phyloP scores from a whole-genome alignment of 2,113 vertebrate species.

The Hippocampus mohnikei region DNA sequence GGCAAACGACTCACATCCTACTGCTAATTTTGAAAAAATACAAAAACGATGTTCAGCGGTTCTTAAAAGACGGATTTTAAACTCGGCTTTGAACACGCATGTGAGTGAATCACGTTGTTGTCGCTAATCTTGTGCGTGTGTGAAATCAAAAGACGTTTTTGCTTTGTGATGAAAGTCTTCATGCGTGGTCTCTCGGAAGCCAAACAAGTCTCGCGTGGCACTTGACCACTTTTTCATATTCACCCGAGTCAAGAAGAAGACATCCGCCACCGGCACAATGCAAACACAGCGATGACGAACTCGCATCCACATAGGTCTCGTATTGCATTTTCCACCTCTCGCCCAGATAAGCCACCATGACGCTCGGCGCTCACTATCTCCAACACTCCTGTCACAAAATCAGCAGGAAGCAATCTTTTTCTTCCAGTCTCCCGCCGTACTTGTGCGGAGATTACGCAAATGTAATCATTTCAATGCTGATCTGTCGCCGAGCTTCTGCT shows the following conservation, averaged over 20 bases:
- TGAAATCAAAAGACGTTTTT: no score
- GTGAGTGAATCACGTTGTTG: no score
- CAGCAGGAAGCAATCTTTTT: constrained; percentile 10
- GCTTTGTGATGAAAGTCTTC: not conserved
- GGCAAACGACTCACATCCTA: no score
- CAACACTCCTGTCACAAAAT: constrained; percentile 24
- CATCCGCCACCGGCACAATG: not conserved
- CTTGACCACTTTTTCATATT: not conserved
- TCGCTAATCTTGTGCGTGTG: no score
- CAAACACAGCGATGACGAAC: constrained; percentile 23
- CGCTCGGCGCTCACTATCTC: constrained; percentile 15
- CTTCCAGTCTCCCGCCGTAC: not conserved
- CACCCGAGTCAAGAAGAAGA: not conserved
- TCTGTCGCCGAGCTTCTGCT: not conserved
- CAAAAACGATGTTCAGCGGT: no score
- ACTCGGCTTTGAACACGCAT: no score
- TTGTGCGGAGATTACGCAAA: not conserved
- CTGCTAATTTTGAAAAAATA: no score
- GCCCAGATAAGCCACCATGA: constrained; percentile 16
- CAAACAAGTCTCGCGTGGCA: not conserved
- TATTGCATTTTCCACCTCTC: constrained; percentile 26
- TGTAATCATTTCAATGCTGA: constrained; percentile 7
- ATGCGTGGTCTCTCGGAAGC: not conserved
- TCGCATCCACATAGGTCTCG: constrained; percentile 21
- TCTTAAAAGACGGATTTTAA: no score